Evolutionary conservation across 2,113 vertebrate genomes (phyloP).

Genomic region (Lophius piscatorius): DNA sequence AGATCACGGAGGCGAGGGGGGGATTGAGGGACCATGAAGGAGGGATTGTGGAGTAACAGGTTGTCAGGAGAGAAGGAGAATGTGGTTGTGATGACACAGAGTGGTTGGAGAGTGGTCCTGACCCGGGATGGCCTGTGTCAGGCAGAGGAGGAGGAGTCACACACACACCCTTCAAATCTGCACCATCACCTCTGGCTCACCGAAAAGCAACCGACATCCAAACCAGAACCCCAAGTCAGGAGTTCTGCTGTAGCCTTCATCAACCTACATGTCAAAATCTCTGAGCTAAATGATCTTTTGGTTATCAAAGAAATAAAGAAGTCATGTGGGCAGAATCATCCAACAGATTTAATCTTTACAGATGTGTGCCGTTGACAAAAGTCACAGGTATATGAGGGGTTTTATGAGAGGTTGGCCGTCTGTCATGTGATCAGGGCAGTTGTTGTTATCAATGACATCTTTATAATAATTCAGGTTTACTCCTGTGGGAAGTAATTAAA

Average conservation of each 20-base stretch:
- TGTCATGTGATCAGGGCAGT: too few relatives aligned
- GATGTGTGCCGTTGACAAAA: too few relatives aligned
- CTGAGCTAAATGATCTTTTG: conserved; percentile 4
- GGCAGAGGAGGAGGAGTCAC: conserved; percentile 39
- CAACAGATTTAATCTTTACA: too few relatives aligned
- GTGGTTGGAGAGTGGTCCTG: conserved; percentile 57
- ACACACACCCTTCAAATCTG: conserved; percentile 46
- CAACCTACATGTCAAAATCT: conserved; percentile 15
- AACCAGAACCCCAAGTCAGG: conserved; percentile 35
- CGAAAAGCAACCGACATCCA: conserved; percentile 20
- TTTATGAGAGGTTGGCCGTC: too few relatives aligned
- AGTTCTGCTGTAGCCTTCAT: conserved; percentile 19
- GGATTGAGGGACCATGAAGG: neutral
- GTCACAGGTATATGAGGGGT: too few relatives aligned
- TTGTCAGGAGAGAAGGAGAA: conserved; percentile 59
- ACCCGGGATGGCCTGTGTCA: conserved; percentile 59
- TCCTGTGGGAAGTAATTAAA: too few relatives aligned
- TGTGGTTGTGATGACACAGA: conserved; percentile 63
- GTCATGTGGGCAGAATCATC: neutral
- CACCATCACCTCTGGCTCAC: conserved; percentile 45
- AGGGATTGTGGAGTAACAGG: conserved; percentile 47
- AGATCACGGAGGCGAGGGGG: conserved; percentile 5
- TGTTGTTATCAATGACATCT: too few relatives aligned
- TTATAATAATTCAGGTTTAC: too few relatives aligned
- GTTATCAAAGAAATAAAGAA: neutral